These are phyloP conservation scores for Hyppa rectilinea DNA, from an alignment of 2,888 invertebrate species.

Conservation along the genomic window DNA sequence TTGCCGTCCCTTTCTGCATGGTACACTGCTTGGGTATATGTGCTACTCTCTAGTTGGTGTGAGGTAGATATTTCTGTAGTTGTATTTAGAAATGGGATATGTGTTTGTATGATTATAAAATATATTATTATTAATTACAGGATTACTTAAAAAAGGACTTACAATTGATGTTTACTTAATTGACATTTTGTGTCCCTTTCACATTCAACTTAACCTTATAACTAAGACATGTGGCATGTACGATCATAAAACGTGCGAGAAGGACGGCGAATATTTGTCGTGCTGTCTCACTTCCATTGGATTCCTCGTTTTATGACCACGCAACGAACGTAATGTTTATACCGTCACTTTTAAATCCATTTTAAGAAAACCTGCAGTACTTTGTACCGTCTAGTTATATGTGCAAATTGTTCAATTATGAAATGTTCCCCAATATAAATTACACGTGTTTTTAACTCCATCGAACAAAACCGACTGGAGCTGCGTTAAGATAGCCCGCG, in stretches of 20 bases:
- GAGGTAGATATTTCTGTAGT: slow-evolving; percentile 57
- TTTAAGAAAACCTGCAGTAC: slow-evolving; percentile 34
- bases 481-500: not conserved
- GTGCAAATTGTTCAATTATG: slow-evolving; percentile 31
- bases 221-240: not conserved
- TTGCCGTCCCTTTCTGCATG: slow-evolving; percentile 78
- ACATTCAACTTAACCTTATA: not conserved
- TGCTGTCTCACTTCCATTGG: not conserved
- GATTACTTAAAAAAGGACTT: slow-evolving; percentile 9
- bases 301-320: not conserved
- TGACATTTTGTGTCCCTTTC: not conserved
- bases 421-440: not conserved
- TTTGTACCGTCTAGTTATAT: slow-evolving; percentile 39
- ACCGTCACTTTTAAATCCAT: not conserved
- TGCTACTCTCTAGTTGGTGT: slow-evolving; percentile 71
- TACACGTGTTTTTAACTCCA: not conserved
- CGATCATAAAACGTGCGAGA: not conserved
- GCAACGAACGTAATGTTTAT: no score
- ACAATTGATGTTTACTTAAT: not conserved
- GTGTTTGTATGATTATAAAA: slow-evolving; percentile 44
- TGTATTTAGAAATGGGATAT: slow-evolving; percentile 51
- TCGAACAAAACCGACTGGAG: not conserved
- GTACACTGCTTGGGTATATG: slow-evolving; percentile 80
- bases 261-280: not conserved
- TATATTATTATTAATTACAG: slow-evolving; percentile 26